These are phyloP conservation scores for Python bivittatus DNA, from an alignment of 2,113 vertebrate genomes.

Conservation along the genomic window DNA sequence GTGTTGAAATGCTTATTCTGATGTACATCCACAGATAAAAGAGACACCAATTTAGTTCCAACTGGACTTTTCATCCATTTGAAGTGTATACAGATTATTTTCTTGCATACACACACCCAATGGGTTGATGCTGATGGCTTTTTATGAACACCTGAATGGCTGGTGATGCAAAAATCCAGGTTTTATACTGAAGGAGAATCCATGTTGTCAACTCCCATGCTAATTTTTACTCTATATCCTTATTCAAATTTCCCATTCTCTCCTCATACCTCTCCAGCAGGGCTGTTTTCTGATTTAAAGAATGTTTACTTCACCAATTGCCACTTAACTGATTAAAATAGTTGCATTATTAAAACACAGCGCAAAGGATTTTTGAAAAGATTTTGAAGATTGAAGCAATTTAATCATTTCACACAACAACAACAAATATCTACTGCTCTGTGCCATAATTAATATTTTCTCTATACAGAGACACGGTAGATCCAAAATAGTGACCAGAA, in stretches of 20 bases:
- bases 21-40: background rate
- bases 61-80: slow-evolving; percentile 19
- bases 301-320: background rate
- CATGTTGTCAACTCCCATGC: background rate
- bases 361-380: background rate
- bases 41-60: background rate
- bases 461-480: background rate
- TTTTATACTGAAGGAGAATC: background rate
- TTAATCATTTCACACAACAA: background rate
- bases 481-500: background rate
- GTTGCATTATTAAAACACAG: background rate
- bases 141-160: slow-evolving; percentile 9
- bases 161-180: slow-evolving; percentile 27
- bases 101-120: slow-evolving; percentile 4
- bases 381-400: background rate
- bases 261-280: background rate
- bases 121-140: background rate
- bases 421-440: background rate
- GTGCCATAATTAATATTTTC: background rate
- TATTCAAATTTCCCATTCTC: background rate
- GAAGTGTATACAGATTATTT: background rate
- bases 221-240: background rate
- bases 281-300: background rate
- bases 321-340: background rate
- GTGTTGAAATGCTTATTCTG: background rate